Evolutionary conservation across 2,113 vertebrate species (phyloP), one percentile per base, ranked within the genome.

Genomic region (Equus quagga): DNA sequence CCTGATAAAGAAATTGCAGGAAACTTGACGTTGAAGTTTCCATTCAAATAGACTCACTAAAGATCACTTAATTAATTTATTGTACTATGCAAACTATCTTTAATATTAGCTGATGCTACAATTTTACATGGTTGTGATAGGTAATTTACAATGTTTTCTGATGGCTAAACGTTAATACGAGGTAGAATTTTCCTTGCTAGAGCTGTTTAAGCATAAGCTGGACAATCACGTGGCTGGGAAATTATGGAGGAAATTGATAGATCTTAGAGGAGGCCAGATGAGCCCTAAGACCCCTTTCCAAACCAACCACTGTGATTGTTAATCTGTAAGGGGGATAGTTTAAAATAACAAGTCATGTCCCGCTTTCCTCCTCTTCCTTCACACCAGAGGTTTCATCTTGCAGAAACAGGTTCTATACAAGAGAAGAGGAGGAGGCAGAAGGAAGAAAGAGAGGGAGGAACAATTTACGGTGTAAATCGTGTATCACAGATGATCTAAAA

Each of bases 1-100:
- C 98, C 98, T 98, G 96, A 98, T 98, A 98, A 98, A 98, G 96
- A 98, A 95, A 97, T 91, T 58, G 28, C 36, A 94, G 96, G 86
- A 97, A 97, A 95, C 49, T 92, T 64, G 83, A 97, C 60, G 6
- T 36, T 82, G 58, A 96, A 82, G 44, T 87, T 95, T 97, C 73
- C 28, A 44, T 94, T 92, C 11, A 44, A 92, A 92, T 65, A 41
- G 49, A 91, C 7, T 96, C 4, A 72, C 49, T 64, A 90, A 64
- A 60, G 62, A 88, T n/a, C 86, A 87, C 84, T 94, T 97, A 97
- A 98, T 97, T 92, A 95, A 96, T 91, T 97, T 96, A 91, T 75
- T 95, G 15, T 88, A 65, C 13, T 75, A 4, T 41, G 15, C 58
- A 88, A 97, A 56, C 41, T 67, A 58, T 67, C 72, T 76, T 95